These are phyloP conservation scores for Oscheius onirici DNA, from an alignment of 2,888 invertebrate genomes.

Conservation along the genomic window DNA sequence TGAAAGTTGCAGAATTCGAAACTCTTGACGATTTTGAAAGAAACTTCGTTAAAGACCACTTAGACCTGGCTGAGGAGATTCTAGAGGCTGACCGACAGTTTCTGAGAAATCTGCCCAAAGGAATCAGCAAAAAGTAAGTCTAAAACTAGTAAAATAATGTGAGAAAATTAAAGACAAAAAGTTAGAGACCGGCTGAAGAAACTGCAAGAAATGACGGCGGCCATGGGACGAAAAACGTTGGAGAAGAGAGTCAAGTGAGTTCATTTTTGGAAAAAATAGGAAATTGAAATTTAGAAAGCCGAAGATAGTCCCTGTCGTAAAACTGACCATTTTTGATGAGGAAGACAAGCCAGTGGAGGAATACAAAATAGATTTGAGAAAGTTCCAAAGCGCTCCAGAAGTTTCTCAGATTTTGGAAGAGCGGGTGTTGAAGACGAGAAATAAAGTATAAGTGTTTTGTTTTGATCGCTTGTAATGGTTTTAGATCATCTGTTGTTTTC, in stretches of 20 bases:
- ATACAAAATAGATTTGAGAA: no score
- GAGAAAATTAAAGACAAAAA: conserved; percentile 37
- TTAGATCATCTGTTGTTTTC: no score
- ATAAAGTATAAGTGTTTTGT: no score
- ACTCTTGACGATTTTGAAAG: conserved; percentile 37
- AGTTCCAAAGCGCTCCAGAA: no score
- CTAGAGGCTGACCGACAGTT: conserved; percentile 17
- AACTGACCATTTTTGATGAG: neutral
- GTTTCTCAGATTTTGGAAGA: no score
- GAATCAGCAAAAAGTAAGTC: conserved; percentile 43
- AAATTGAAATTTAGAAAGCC: neutral
- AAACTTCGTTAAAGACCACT: conserved; percentile 28
- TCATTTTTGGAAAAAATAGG: neutral
- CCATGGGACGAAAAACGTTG: neutral
- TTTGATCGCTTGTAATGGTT: no score
- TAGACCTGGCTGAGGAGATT: conserved; percentile 34
- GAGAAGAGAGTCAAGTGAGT: conserved; percentile 23
- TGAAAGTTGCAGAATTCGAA: neutral
- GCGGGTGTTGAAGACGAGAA: no score
- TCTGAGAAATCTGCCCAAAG: conserved; percentile 30
- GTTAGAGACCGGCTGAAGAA: conserved; percentile 36
- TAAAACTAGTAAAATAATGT: neutral
- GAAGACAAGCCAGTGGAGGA: neutral
- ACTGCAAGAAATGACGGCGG: conserved; percentile 38
- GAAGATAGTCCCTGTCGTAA: neutral